Conservation (phyloP, 2,113 vertebrate species). For the Caretta caretta region DNA sequence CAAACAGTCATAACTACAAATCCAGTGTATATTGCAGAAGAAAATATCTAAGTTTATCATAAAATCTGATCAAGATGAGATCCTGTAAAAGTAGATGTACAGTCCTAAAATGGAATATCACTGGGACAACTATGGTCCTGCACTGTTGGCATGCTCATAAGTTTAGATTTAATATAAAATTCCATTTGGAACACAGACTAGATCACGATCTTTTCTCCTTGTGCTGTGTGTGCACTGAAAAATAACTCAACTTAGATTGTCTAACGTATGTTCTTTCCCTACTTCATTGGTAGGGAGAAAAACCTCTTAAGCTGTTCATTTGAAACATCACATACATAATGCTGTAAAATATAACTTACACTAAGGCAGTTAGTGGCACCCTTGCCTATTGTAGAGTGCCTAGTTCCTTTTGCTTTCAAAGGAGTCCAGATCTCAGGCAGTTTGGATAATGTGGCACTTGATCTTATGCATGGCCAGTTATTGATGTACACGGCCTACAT, state of each 20-base stretch:
- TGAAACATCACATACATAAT: background rate
- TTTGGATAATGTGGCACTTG: background rate
- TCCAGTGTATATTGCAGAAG: background rate
- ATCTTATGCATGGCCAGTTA: background rate
- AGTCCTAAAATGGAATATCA: background rate
- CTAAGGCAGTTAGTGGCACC: background rate
- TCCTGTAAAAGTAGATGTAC: background rate
- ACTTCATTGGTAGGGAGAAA: background rate
- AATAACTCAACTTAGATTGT: background rate
- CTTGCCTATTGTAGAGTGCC: background rate
- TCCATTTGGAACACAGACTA: background rate
- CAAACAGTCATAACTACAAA: background rate
- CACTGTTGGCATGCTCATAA: background rate
- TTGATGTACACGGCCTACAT: background rate
- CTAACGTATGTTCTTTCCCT: background rate
- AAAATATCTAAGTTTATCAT: background rate
- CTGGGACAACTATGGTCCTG: background rate
- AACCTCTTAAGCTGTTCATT: background rate
- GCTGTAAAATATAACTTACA: background rate
- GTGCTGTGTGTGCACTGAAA: background rate
- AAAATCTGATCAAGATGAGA: background rate
- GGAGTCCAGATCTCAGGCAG: background rate
- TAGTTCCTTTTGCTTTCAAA: background rate
- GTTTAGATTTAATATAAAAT: background rate
- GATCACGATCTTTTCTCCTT: background rate